These are phyloP conservation scores for Bufo gargarizans DNA, from an alignment of 2,113 vertebrate species.

Conservation along the genomic window DNA sequence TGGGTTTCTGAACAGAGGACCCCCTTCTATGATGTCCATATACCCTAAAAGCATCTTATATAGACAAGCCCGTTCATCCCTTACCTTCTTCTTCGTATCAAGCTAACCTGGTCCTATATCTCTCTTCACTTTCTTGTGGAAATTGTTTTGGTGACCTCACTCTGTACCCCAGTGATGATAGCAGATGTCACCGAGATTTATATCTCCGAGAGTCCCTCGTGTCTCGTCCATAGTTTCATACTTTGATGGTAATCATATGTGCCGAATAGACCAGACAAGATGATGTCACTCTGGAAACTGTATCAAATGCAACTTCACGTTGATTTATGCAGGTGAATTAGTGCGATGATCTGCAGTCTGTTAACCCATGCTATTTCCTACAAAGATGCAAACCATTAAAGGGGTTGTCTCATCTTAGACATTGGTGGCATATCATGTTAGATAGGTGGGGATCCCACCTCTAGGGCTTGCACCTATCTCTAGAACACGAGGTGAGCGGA, in stretches of 20 bases:
- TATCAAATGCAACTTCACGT: conserved; percentile 16
- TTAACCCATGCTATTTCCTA: background rate
- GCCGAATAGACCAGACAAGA: conserved; percentile 6
- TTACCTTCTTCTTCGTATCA: no score
- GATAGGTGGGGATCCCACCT: no score
- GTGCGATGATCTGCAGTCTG: background rate
- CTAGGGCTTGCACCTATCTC: no score
- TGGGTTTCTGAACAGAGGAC: no score
- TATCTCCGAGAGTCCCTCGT: background rate
- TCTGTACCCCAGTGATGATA: background rate
- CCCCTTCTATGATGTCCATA: no score
- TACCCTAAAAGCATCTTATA: no score
- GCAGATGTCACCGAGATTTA: conserved; percentile 18
- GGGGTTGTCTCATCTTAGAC: background rate
- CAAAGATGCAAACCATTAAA: background rate
- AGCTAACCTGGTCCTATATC: background rate
- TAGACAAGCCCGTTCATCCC: background rate
- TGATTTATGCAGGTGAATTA: conserved; percentile 10
- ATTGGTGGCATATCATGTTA: no score
- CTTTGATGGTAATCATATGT: conserved; percentile 55
- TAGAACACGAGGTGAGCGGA: no score
- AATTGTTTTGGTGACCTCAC: background rate
- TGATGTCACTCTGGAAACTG: conserved; percentile 10
- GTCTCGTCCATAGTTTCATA: background rate
- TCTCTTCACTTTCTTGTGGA: background rate